Evolutionary conservation across 1,140 invertebrate genomes (phyloP), one percentile per base, ranked within the genome.

Genomic region (Nasonia longicornis): DNA sequence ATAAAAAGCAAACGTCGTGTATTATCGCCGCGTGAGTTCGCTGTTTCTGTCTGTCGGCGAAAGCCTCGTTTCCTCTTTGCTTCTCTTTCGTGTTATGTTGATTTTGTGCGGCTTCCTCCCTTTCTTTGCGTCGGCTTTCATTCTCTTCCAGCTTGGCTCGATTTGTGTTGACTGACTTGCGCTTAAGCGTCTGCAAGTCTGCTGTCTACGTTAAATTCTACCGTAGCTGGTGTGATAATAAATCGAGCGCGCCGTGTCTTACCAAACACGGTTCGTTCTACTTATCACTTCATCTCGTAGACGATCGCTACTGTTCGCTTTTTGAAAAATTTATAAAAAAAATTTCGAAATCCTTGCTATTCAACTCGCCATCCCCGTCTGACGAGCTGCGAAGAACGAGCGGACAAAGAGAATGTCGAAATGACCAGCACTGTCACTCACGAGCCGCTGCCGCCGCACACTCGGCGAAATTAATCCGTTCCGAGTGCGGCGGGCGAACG

Each of bases 401-500:
- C 52, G 48, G 48, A 52, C 26, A 77, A 77, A 45, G 38, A 22
- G 22, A 70, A 48, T 48, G 45, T 14, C 45, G 45, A 48, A 48
- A 67, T 2, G 77, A 42, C 45, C 58, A 26, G 67, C 26, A 26
- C 26, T 71, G 38, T 26, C 77, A 12, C 52, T 52, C 48, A 20
- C 22, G 71, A 82, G 0, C 16, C 6, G 14, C 70, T 64, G 58
- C 42, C 26, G 26, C 26, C 26, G n/a, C 16, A n/a, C 16, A n/a
- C 38, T 69, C 81, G 80, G 84, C 77, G 83, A 86, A 85, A 87
- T 88, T 87, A 88, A 88, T 88, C 85, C 86, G 87, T 86, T 81
- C 77, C 82, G 78, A 82, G 82, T 82, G 84, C 81, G 84, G 79
- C 82, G 81, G 80, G 48, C 84, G 85, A 86, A 83, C 83, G 79